Evolutionary conservation across 1,140 invertebrate genomes (phyloP).

Genomic region (Drosophila tsacasi): DNA sequence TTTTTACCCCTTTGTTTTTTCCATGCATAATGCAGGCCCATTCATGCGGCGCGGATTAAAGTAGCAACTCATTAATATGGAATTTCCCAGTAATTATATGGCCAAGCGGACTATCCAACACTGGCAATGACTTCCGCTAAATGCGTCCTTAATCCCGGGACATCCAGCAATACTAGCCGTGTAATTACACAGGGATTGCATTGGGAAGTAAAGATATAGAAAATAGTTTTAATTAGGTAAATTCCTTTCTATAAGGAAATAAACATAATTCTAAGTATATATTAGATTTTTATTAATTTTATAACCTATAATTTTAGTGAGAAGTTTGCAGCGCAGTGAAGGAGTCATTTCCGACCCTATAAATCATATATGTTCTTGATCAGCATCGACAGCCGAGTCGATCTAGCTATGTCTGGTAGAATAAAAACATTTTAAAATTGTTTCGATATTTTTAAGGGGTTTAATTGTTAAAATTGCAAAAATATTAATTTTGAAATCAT

Average conservation of each 20-base stretch:
- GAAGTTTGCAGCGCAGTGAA: neutral
- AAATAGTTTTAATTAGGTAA: neutral
- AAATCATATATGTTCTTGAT: too few relatives aligned
- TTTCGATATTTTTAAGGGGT: too few relatives aligned
- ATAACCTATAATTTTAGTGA: neutral
- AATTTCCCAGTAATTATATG: slow-evolving; percentile 50
- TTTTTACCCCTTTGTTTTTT: neutral
- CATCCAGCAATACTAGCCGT: neutral
- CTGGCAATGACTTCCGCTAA: slow-evolving; percentile 8
- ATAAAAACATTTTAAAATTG: too few relatives aligned
- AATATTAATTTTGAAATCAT: too few relatives aligned
- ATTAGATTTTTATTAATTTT: neutral
- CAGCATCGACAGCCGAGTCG: too few relatives aligned
- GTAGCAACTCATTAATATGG: slow-evolving; percentile 44
- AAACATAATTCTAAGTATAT: neutral
- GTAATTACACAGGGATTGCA: neutral
- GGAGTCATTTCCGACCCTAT: too few relatives aligned
- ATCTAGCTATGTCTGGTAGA: too few relatives aligned
- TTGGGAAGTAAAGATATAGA: too few relatives aligned
- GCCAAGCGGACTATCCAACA: slow-evolving; percentile 17
- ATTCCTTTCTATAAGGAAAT: too few relatives aligned
- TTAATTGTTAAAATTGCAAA: too few relatives aligned
- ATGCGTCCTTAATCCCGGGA: slow-evolving; percentile 9
- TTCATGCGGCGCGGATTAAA: slow-evolving; percentile 42
- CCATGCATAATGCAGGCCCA: slow-evolving; percentile 38